Evolutionary conservation across 1,140 invertebrate species (phyloP).

Genomic region (Drosophila rhopaloa): DNA sequence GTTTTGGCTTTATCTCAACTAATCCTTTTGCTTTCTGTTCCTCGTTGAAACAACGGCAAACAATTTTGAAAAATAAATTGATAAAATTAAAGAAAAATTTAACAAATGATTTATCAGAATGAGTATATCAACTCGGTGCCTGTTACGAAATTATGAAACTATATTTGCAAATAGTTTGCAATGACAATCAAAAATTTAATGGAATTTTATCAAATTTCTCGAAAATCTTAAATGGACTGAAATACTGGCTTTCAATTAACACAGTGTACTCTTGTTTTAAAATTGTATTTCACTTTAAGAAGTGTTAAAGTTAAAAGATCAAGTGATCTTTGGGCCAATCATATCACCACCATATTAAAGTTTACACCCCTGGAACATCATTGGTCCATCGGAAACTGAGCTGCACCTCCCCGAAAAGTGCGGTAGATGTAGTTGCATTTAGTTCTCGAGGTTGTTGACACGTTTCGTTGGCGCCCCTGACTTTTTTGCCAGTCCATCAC

Average conservation of each 20-base stretch:
- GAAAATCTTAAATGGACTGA: no score
- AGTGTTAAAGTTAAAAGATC: no score
- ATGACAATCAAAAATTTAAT: no score
- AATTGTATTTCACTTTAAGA: background rate
- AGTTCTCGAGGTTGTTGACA: constrained; percentile 75
- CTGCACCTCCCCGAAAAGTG: constrained; percentile 7
- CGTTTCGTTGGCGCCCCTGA: constrained; percentile 74
- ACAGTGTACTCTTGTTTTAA: background rate
- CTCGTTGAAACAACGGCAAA: background rate
- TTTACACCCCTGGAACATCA: background rate
- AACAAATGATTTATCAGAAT: background rate
- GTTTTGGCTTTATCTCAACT: background rate
- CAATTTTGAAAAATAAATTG: background rate
- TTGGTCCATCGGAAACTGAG: constrained; percentile 18
- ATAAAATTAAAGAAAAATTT: background rate
- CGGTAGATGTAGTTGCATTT: constrained; percentile 18
- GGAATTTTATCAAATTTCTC: background rate
- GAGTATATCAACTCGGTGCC: background rate
- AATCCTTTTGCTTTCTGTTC: background rate
- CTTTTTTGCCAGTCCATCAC: constrained; percentile 36
- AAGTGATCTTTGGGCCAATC: background rate
- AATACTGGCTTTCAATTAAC: no score
- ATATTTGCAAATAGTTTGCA: no score
- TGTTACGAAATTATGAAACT: background rate
- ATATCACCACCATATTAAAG: background rate